phyloP scores from a whole-genome alignment of 2,888 invertebrate genomes.

The Lasioglossum leucozonium region DNA sequence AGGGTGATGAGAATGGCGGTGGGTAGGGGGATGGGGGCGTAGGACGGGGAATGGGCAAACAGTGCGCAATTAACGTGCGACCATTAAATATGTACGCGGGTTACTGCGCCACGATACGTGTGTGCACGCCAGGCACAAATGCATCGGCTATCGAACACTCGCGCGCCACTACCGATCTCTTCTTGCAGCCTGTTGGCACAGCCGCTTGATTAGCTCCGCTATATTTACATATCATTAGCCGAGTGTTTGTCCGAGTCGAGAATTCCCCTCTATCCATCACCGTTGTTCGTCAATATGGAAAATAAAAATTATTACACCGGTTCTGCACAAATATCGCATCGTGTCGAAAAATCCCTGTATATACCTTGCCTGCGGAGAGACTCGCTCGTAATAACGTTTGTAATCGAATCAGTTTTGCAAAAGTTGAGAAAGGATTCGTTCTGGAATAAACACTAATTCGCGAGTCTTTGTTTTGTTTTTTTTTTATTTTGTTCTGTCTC shows the following conservation, averaged over 20 bases:
- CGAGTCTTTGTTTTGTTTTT: background rate
- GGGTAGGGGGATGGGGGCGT: constrained; percentile 65
- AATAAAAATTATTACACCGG: constrained; percentile 54
- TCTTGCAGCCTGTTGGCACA: constrained; percentile 79
- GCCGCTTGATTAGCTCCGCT: constrained; percentile 83
- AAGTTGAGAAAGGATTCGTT: background rate
- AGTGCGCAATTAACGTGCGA: constrained; percentile 82
- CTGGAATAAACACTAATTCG: background rate
- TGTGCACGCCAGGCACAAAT: constrained; percentile 74
- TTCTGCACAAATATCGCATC: constrained; percentile 27
- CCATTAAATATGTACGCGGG: constrained; percentile 82
- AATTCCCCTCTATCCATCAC: constrained; percentile 70
- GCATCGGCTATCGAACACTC: constrained; percentile 80
- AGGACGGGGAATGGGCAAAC: constrained; percentile 79
- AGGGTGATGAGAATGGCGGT: constrained; percentile 67
- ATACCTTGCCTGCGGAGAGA: background rate
- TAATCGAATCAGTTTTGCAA: background rate
- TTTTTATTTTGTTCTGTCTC: background rate
- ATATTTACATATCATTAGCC: constrained; percentile 84
- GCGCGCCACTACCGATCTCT: constrained; percentile 75
- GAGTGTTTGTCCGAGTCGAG: constrained; percentile 81
- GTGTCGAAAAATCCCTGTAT: constrained; percentile 11
- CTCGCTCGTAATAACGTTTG: background rate
- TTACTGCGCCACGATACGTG: constrained; percentile 68
- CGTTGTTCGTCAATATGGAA: constrained; percentile 56